phyloP scores from a whole-genome alignment of 1,140 invertebrate species.

The Agrilus planipennis region DNA sequence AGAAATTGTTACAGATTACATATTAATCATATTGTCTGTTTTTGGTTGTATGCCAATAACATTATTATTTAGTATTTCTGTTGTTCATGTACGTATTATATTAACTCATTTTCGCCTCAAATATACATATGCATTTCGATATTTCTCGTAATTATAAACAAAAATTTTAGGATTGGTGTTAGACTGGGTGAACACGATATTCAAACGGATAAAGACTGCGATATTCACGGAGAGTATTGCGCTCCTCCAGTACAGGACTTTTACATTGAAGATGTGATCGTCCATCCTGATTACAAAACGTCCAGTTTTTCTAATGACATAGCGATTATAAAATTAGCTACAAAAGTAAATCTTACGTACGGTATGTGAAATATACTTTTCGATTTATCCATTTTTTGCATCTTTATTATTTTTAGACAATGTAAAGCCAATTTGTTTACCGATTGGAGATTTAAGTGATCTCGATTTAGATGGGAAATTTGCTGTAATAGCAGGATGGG shows the following conservation, averaged over 20 bases:
- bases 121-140: too few relatives aligned
- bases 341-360: slow-evolving; percentile 9
- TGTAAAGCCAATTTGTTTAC: slow-evolving; percentile 21
- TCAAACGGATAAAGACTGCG: slow-evolving; percentile 44
- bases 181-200: slow-evolving; percentile 53
- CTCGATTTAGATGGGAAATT: slow-evolving; percentile 16
- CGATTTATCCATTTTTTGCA: too few relatives aligned
- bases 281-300: slow-evolving; percentile 42
- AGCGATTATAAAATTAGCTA: slow-evolving; percentile 44
- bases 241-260: slow-evolving; percentile 43
- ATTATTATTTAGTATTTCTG: too few relatives aligned
- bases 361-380: slow-evolving; percentile 11
- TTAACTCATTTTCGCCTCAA: background rate
- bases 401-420: slow-evolving; percentile 15
- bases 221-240: slow-evolving; percentile 36
- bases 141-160: too few relatives aligned
- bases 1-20: too few relatives aligned
- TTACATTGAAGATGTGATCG: slow-evolving; percentile 38
- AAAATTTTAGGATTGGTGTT: slow-evolving; percentile 36
- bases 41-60: too few relatives aligned
- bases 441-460: slow-evolving; percentile 10
- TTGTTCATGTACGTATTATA: background rate
- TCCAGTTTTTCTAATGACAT: slow-evolving; percentile 45
- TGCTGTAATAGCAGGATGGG: slow-evolving; percentile 24
- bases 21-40: too few relatives aligned